Conservation (phyloP, 2,888 invertebrate species). For the Xestobium rufovillosum region DNA sequence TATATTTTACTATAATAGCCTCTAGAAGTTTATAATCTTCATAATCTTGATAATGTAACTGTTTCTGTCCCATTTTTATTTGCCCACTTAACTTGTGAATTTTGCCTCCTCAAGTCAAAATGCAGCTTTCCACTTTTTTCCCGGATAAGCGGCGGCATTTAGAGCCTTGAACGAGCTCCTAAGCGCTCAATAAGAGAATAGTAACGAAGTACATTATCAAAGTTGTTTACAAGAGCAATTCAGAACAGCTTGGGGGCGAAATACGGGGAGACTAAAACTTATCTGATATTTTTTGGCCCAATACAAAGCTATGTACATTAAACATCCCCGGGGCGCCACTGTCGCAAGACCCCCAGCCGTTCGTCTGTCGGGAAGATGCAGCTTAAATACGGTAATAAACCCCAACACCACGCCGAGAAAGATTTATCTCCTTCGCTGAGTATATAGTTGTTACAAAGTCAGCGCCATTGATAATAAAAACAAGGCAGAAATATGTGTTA, state of each 20-base stretch:
- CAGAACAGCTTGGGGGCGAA: too few relatives aligned
- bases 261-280: not conserved
- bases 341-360: slow-evolving; percentile 27
- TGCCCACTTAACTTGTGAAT: too few relatives aligned
- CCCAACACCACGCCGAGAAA: slow-evolving; percentile 26
- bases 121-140: too few relatives aligned
- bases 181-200: too few relatives aligned
- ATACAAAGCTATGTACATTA: slow-evolving; percentile 19
- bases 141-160: too few relatives aligned
- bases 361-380: slow-evolving; percentile 24
- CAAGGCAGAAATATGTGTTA: slow-evolving; percentile 27
- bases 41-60: too few relatives aligned
- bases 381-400: slow-evolving; percentile 34
- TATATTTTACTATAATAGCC: too few relatives aligned
- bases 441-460: slow-evolving; percentile 5
- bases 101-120: too few relatives aligned
- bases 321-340: slow-evolving; percentile 25
- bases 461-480: slow-evolving; percentile 14
- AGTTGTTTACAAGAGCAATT: slow-evolving; percentile 2
- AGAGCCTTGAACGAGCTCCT: too few relatives aligned
- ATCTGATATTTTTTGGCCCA: slow-evolving; percentile 10
- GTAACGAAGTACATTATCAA: too few relatives aligned
- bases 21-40: too few relatives aligned
- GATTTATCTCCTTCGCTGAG: slow-evolving; percentile 26
- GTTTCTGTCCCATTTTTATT: too few relatives aligned